Conservation (phyloP, 2,888 invertebrate species). For the Punctoribates punctum region DNA sequence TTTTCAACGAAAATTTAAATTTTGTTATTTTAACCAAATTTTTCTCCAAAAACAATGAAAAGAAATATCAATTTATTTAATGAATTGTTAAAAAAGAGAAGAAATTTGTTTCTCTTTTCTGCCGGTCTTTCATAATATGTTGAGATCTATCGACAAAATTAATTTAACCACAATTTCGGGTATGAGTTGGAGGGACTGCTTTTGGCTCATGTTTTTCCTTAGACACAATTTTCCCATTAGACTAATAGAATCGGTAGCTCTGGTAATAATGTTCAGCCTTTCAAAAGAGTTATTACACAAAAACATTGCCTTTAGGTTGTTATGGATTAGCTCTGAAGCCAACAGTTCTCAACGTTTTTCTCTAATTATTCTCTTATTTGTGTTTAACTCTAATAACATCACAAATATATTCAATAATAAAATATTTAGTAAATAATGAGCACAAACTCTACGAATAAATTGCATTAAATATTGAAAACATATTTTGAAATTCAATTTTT, state of each 20-base stretch:
- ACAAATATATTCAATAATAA: constrained; percentile 1
- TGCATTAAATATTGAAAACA: not conserved
- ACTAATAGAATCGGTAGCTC: constrained; percentile 28
- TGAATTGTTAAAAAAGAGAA: not conserved
- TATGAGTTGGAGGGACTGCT: not conserved
- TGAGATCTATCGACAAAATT: constrained; percentile 19
- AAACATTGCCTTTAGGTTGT: constrained; percentile 8
- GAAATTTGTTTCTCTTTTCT: not conserved
- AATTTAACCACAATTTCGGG: constrained; percentile 25
- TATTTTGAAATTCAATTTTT: too few species aligned
- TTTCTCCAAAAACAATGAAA: not conserved
- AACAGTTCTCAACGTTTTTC: not conserved
- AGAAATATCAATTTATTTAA: constrained; percentile 15
- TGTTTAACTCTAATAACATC: not conserved
- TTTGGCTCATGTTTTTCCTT: constrained; percentile 34
- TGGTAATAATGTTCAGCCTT: constrained; percentile 15
- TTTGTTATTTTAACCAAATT: not conserved
- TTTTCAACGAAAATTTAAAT: not conserved
- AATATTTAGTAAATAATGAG: not conserved
- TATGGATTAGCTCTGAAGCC: constrained; percentile 3
- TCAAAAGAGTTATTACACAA: constrained; percentile 12
- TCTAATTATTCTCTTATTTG: constrained; percentile 10
- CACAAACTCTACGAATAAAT: not conserved
- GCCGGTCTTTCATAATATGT: constrained; percentile 5
- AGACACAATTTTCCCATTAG: constrained; percentile 38